Evolutionary conservation across 2,113 vertebrate genomes (phyloP), one percentile per base, ranked within the genome.

Genomic region (Tupaia chinensis): DNA sequence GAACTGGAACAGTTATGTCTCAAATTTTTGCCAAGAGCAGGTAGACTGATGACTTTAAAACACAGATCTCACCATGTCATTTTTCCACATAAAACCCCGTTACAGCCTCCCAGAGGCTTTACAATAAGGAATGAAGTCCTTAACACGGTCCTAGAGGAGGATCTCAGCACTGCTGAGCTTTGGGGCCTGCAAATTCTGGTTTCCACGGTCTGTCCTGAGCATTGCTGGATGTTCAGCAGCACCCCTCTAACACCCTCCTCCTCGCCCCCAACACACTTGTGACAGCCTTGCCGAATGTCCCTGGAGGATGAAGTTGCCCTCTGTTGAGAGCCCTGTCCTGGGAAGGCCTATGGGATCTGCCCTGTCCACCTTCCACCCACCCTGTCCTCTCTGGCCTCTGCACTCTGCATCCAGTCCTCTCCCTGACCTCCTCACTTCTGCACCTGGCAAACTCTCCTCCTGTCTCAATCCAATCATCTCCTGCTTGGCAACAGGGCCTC

Each of bases 51-150:
- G 3, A 25, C 61, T 65, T 29, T 29, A 53, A 81, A 85, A 73
- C 27, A 93, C 14, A 92, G 77, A 87, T 81, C 74, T 69, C 86
- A 73, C 77, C 8, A 9, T 27, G 13, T 60, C 54, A 17, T 16
- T 29, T 20, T 90, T 44, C 74, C 65, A 23, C 19, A 22, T 69
- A 60, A 92, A 96, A 65, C 70, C 68, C 56, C 3, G 1, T 32
- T 56, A 69, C 3, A 32, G 27, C 29, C 77, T 91, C 69, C 74
- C 73, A 22, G n/a, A 65, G 60, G 78, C 60, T 88, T 88, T 61
- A 78, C 69, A 96, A 95, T 83, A 83, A 88, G 77, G 87, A 96
- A 97, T 23, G 10, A 61, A 92, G 58, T 29, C 65, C 54, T 92
- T 23, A 34, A 66, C 89, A 27, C 23, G n/a, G 58, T 80, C 23